Conservation (phyloP, 2,113 vertebrate species). For the Podilymbus podiceps region DNA sequence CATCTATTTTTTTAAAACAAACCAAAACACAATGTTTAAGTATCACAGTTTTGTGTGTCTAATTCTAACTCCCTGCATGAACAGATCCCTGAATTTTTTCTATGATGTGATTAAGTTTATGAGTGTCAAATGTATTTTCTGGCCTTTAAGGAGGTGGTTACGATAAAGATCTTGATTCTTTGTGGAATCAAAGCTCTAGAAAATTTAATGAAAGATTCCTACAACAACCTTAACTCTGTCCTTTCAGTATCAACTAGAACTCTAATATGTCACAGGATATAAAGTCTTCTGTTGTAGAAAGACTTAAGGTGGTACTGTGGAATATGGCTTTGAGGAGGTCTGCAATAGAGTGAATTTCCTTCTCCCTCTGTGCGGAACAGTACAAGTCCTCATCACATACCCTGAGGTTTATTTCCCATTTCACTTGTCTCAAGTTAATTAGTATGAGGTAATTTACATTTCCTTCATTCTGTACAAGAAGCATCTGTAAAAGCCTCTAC, state of each 20-base stretch:
- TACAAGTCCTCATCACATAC: neutral
- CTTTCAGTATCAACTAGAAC: neutral
- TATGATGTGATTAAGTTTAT: neutral
- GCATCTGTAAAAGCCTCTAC: neutral
- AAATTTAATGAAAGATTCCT: neutral
- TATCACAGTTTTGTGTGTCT: neutral
- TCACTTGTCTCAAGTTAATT: neutral
- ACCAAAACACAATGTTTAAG: neutral
- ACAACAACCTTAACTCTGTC: neutral
- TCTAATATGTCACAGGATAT: neutral
- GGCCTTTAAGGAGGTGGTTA: neutral
- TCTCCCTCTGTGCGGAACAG: neutral
- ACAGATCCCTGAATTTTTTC: neutral
- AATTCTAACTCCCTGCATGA: conserved; percentile 8
- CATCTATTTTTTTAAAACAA: neutral
- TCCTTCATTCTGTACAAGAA: neutral
- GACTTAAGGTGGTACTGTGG: neutral
- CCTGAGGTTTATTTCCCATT: neutral
- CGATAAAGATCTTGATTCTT: neutral
- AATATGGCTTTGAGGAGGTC: neutral
- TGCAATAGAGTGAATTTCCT: neutral
- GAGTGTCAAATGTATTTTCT: neutral
- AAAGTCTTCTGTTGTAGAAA: neutral
- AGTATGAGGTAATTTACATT: neutral
- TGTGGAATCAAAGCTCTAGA: neutral